A percentile compares a stretch with the other conserved stretches of the same genome.
Conservation (phyloP, 2,797 vertebrate genomes). For the Halcyon chelicuti region DNA sequence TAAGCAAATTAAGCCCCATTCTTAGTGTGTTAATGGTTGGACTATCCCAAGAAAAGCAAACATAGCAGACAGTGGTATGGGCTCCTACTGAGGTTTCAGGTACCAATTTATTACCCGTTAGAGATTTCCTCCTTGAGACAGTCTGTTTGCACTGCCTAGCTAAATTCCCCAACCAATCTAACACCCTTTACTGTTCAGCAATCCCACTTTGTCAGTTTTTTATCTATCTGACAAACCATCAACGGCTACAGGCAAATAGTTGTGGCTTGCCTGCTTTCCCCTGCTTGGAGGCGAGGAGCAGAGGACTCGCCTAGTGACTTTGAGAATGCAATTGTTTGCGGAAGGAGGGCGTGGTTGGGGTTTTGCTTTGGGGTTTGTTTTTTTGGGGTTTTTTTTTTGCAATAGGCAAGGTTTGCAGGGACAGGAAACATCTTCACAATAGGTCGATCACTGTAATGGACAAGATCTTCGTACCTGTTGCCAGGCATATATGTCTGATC, state of each 20-base stretch:
- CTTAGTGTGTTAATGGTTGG: background rate
- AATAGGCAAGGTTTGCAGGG: background rate
- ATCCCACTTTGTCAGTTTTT: background rate
- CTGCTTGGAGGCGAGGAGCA: background rate
- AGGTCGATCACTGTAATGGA: background rate
- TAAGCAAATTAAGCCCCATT: constrained; percentile 49
- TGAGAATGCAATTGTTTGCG: background rate
- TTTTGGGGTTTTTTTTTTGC: background rate
- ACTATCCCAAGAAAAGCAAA: constrained; percentile 27
- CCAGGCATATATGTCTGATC: background rate
- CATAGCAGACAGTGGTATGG: background rate
- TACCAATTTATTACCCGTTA: background rate
- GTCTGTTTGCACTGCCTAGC: background rate
- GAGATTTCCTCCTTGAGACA: background rate
- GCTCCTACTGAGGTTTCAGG: background rate
- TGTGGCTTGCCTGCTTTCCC: background rate
- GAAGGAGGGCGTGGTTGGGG: too few relatives aligned
- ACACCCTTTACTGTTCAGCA: background rate
- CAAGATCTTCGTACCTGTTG: background rate
- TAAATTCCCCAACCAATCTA: background rate
- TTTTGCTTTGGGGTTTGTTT: too few relatives aligned
- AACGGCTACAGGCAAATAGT: background rate
- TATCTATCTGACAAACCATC: background rate
- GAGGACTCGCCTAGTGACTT: background rate
- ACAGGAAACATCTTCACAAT: background rate